Evolutionary conservation across 2,888 invertebrate genomes (phyloP), one percentile per base, ranked within the genome.

Genomic region (Drosophila quinaria): DNA sequence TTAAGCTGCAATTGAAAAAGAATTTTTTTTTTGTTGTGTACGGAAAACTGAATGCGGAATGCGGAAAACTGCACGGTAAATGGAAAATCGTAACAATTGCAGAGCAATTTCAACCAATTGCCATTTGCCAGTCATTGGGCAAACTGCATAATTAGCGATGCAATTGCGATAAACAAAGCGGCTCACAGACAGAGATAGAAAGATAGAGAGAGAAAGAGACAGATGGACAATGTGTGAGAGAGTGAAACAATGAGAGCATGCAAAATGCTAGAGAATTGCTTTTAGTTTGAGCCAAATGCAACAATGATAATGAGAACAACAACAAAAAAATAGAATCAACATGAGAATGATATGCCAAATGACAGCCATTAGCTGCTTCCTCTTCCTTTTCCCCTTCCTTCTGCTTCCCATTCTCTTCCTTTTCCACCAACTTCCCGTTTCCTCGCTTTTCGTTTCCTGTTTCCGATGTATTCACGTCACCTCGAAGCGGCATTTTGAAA

Each of bases 51-150:
- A 31, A 31, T 31, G n/a, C 17, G n/a, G 55, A 42, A n/a, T 41
- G 11, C 35, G n/a, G 33, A 49, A 33, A 42, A 25, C 13, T 15
- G 50, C 37, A 50, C 65, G 74, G 58, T 62, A 39, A 76, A 74
- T 79, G 75, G 64, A 35, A 63, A 82, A 83, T 80, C 59, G 87
- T 44, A 78, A 78, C 81, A 77, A 77, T 83, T 74, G 66, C 89
- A 64, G 50, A 35, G 61, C 55, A 67, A 83, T 68, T 69, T 59
- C 50, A 69, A 65, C 50, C 78, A 74, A 77, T 70, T 70, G 64
- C 64, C 66, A 55, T 68, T 71, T 71, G 46, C 50, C 71, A 62
- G 59, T 66, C 76, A 75, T 64, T 71, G 68, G 68, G 64, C 61
- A 58, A 58, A 58, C 58, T 64, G 70, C 76, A 87, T 89, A 84